Conservation (phyloP, 2,113 vertebrate genomes). For the Ciconia boyciana region DNA sequence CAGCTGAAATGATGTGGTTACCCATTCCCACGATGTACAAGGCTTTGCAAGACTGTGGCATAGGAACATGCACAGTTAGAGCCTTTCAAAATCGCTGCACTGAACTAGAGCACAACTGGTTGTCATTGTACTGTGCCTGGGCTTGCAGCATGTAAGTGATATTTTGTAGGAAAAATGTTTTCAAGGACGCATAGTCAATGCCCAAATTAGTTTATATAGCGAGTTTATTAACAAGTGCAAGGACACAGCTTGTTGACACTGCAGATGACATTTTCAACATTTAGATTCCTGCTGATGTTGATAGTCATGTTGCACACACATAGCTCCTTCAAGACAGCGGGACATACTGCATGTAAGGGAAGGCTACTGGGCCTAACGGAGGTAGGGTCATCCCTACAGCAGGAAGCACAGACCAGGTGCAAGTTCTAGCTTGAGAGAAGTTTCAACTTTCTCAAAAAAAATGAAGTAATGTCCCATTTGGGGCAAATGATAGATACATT, state of each 20-base stretch:
- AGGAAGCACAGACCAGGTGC: slow-evolving; percentile 6
- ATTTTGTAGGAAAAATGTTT: not conserved
- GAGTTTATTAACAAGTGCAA: not conserved
- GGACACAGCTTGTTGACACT: not conserved
- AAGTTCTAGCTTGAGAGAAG: slow-evolving; percentile 60
- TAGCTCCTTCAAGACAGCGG: not conserved
- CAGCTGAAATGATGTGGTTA: slow-evolving; percentile 5
- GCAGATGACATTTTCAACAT: not conserved
- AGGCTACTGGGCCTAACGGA: not conserved
- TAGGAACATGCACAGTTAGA: not conserved
- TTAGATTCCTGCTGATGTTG: not conserved
- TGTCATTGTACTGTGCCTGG: not conserved
- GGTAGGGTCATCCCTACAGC: not conserved
- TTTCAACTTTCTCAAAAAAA: slow-evolving; percentile 51
- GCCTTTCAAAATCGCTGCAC: not conserved
- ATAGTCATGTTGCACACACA: not conserved
- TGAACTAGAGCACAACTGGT: not conserved
- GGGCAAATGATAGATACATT: not conserved
- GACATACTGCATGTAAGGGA: not conserved
- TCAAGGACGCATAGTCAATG: not conserved
- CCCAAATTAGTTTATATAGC: not conserved
- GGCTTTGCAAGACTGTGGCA: not conserved
- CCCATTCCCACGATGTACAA: not conserved
- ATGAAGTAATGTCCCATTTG: slow-evolving; percentile 47
- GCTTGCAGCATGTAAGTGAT: not conserved